These are phyloP conservation scores for Leptoclinus maculatus DNA, from an alignment of 2,797 vertebrate genomes.

Conservation along the genomic window DNA sequence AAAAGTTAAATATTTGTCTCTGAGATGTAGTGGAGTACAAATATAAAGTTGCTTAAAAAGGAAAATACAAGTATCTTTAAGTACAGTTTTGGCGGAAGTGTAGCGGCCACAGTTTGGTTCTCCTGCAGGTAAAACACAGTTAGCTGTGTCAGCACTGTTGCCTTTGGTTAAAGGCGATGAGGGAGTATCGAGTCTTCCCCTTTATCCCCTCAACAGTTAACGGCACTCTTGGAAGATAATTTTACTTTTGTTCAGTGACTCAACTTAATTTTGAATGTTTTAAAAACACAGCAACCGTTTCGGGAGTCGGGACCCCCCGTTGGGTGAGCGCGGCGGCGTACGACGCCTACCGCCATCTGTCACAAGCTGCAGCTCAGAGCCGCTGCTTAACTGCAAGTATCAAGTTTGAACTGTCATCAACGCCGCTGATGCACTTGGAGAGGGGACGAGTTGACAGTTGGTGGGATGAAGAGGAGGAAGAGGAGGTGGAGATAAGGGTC, in stretches of 20 bases:
- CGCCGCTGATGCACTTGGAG: neutral
- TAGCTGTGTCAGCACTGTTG: neutral
- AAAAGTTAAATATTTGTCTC: no score
- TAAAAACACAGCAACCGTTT: neutral
- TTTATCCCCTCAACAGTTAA: neutral
- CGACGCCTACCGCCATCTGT: constrained; percentile 49
- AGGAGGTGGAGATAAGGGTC: constrained; percentile 16
- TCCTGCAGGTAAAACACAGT: no score
- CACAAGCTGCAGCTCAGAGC: constrained; percentile 12
- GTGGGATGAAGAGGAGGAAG: constrained; percentile 8
- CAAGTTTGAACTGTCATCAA: no score
- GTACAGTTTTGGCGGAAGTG: no score
- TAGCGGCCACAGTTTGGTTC: no score
- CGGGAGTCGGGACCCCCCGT: neutral
- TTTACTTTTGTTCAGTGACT: constrained; percentile 12
- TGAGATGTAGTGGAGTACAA: no score
- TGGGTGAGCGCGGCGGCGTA: neutral
- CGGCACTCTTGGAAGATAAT: neutral
- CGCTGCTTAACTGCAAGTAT: neutral
- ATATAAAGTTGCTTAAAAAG: no score
- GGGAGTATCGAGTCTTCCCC: neutral
- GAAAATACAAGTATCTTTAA: no score
- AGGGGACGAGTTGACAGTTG: constrained; percentile 6
- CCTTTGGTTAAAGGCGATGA: neutral
- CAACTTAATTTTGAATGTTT: neutral